Evolutionary conservation across 1,140 invertebrate genomes (phyloP), one percentile per base, ranked within the genome.

Genomic region (Cydia fagiglandana): DNA sequence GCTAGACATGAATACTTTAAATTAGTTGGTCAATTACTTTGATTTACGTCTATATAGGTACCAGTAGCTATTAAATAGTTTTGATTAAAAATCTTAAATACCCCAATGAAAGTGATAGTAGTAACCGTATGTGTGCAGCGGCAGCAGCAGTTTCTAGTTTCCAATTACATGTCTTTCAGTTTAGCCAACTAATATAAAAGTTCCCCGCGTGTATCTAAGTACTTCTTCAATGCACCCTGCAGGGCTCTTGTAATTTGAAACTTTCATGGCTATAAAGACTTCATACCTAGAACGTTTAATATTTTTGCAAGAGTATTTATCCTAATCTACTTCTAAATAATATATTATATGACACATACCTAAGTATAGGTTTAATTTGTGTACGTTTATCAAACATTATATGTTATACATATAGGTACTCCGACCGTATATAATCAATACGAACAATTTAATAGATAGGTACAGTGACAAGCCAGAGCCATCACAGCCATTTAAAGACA

Each of bases 141-240:
- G 76, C 64, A 82, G 85, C 75, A 83, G 80, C 81, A 84, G 84
- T 88, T 85, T 90, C 84, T 80, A 88, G 85, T 91, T 91, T 92
- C 88, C 91, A 92, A 92, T 92, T 92, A 92, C 88, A 91, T 91
- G 84, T 87, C 88, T 86, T 88, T 82, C 78, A 89, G 85, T 88
- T 91, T 85, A 87, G 84, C 84, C 81, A 91, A 91, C 89, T 92
- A 89, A 84, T 88, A 92, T 91, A 92, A 92, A 92, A 92, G 81
- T 91, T 92, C 80, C 77, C 84, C 83, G 79, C 82, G 82, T 85
- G 83, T 84, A 85, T 84, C 85, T 86, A 89, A 88, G 83, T 85
- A 81, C 82, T 84, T 86, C 83, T 79, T 79, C 66, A 70, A 70
- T 70, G 66, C 66, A 70, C 66, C 66, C 34, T 38, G 30, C 34